Evolutionary conservation across 2,888 invertebrate genomes (phyloP).

Genomic region (Mythimna albipuncta): DNA sequence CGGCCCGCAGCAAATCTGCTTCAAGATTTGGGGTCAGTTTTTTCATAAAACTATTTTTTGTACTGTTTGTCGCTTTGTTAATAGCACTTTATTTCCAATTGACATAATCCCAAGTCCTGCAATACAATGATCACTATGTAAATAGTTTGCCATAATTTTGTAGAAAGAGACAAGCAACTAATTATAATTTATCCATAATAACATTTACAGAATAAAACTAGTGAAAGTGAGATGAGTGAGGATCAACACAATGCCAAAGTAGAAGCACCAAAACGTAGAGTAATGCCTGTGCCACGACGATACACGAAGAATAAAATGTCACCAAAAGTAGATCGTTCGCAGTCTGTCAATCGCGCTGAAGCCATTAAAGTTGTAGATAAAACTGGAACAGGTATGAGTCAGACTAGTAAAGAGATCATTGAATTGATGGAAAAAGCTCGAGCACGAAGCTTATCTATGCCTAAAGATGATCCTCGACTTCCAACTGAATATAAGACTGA

Average conservation of each 20-base stretch:
- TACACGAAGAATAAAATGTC: constrained; percentile 83
- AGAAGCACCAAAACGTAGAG: constrained; percentile 80
- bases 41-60: constrained; percentile 82
- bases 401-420: constrained; percentile 87
- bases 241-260: constrained; percentile 78
- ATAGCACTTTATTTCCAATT: constrained; percentile 84
- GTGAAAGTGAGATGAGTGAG: constrained; percentile 91
- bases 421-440: constrained; percentile 88
- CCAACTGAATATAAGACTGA: constrained; percentile 79
- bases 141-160: constrained; percentile 71
- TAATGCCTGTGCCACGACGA: constrained; percentile 83
- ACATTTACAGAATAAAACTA: constrained; percentile 90
- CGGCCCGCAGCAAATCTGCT: constrained; percentile 88
- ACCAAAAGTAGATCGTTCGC: constrained; percentile 89
- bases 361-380: constrained; percentile 77
- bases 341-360: constrained; percentile 89
- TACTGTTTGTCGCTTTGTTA: constrained; percentile 84
- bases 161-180: constrained; percentile 78
- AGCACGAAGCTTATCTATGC: constrained; percentile 87
- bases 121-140: constrained; percentile 70
- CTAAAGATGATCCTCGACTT: constrained; percentile 87
- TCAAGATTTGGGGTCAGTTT: constrained; percentile 89
- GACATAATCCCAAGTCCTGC: constrained; percentile 69
- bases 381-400: constrained; percentile 84
- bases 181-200: constrained; percentile 79